phyloP scores from a whole-genome alignment of 2,113 vertebrate genomes.

The Ia io region DNA sequence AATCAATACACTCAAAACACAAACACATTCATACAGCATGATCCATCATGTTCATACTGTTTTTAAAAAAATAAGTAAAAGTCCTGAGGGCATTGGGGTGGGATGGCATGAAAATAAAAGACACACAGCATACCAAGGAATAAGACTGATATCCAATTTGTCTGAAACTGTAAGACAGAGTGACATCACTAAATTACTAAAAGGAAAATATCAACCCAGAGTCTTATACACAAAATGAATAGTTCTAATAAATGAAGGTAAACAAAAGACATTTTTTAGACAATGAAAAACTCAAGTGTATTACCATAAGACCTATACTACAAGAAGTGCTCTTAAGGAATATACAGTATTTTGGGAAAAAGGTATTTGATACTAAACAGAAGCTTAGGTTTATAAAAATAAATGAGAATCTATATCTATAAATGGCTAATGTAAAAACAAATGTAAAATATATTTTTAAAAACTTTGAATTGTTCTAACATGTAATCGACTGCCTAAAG shows the following conservation, averaged over 20 bases:
- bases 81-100: not conserved
- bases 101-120: not conserved
- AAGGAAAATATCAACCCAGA: not conserved
- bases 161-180: not conserved
- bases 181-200: not conserved
- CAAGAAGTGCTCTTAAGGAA: not conserved
- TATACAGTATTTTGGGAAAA: not conserved
- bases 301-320: not conserved
- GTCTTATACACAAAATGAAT: not conserved
- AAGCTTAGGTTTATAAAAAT: not conserved
- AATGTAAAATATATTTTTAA: not conserved
- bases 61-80: not conserved
- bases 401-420: not conserved
- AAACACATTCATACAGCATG: not conserved
- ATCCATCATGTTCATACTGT: not conserved
- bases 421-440: constrained; percentile 2
- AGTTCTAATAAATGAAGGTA: not conserved
- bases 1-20: not conserved
- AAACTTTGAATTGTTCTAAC: not conserved
- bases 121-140: not conserved
- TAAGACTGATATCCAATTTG: not conserved
- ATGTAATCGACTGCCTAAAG: not conserved
- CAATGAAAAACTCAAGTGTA: not conserved
- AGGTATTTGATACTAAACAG: not conserved
- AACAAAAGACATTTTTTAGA: not conserved